Base-by-base conservation (phyloP, 2,113 vertebrate species). In the Pituophis catenifer region DNA sequence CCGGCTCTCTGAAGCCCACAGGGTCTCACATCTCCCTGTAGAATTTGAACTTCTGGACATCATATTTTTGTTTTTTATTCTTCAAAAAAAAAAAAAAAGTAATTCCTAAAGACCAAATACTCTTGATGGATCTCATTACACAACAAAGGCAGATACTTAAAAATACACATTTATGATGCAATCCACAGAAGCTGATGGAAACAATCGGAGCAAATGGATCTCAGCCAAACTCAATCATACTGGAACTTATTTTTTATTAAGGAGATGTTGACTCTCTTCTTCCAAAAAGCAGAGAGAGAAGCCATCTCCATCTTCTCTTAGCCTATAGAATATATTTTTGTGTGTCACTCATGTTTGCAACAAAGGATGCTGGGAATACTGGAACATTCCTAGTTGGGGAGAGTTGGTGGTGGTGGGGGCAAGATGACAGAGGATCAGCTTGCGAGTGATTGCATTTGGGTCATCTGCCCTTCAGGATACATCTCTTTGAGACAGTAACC, bases 241-340 rank as follows among this genome's bases (percentile, higher is more conserved):
- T 95, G 86, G 93, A 88, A 13, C 0, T 95, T 91, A 48, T 85
- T 93, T 94, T 59, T 92, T 91, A 85, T 95, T 5, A 0, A 91
- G 94, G 93, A 93, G 93, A 93, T 3, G 2, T 91, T 95, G 70
- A 75, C 91, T 92, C 93, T 95, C 91, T 90, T 95, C 91, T 90
- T 95, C 92, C 92, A 50, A 89, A 53, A 88, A 94, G 91, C 89
- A 92, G 90, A 90, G 94, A 96, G 92, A 86, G 38, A 93, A 90
- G 93, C 55, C 57, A 93, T 93, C 0, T 1, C 95, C 23, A 0
- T 91, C 94, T 93, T 48, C 62, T 91, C 92, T 94, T 94, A 65
- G 95, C 94, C 93, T 96, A 90, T 92, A 97, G 96, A 95, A 95
- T 96, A 92, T 97, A 92, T 96, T 97, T 96, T 97, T 53, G 26